Evolutionary conservation across 1,140 invertebrate species (phyloP), one percentile per base, ranked within the genome.

Genomic region (Tetraneura akinire): DNA sequence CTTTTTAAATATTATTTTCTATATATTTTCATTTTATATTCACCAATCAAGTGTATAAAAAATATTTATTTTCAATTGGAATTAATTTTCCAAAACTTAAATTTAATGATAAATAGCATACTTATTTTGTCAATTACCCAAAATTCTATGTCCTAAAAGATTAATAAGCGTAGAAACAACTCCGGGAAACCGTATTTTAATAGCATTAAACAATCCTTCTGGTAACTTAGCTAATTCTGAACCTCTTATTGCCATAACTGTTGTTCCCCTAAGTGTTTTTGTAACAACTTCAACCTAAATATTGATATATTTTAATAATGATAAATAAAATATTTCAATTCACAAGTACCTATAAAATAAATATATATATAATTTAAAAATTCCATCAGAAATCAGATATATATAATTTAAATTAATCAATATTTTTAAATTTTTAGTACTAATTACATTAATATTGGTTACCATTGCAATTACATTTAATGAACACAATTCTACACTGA

Each of bases 151-250:
- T 14, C 96, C 96, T 8, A 98, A 88, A 80, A 98, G 88, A 87
- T 97, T 96, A 83, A 98, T 98, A 11, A 99, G 89, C 83, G 96
- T 89, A 0, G 96, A 96, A 10, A 98, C 96, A 26, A 98, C 95
- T 81, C 96, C 95, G 0, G 97, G 98, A 88, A 95, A 98, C 71
- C 96, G 91, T 60, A 97, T 88, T 88, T 99, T 99, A 83, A 99
- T 99, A 21, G 95, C 94, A 87, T 99, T 98, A 85, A 99, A 93
- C 14, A 99, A 87, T 29, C 97, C 98, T 86, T 98, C 94, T 0
- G 98, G 97, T 82, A 99, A 87, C 86, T 98, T 98, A 10, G 98
- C 97, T 68, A 99, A 85, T 87, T 99, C 98, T 0, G 96, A 97
- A 86, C 98, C 97, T 82, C 97, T 87, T 9, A 99, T 96, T 82